A percentile compares a stretch with the other conserved stretches of the same genome.
phyloP scores from a whole-genome alignment of 2,797 vertebrate species.

The Myotis pilosus region DNA sequence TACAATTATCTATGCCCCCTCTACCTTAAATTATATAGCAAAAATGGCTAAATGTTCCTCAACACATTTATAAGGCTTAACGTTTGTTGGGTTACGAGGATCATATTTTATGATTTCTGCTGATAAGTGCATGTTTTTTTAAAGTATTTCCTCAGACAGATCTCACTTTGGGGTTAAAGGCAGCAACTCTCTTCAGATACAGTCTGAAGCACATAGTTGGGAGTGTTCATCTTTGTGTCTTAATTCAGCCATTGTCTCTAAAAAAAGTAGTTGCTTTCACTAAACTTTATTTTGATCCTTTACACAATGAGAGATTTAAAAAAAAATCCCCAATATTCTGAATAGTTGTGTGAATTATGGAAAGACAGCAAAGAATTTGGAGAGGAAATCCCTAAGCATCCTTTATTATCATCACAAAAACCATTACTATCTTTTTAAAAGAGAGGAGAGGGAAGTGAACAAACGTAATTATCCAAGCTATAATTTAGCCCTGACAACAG shows the following conservation, averaged over 20 bases:
- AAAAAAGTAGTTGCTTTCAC: not conserved
- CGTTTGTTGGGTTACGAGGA: not conserved
- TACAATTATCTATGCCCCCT: not conserved
- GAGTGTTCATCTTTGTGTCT: not conserved
- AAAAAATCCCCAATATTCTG: constrained; percentile 50
- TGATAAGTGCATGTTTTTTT: not conserved
- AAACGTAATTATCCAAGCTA: constrained; percentile 49
- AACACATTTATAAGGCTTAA: constrained; percentile 33
- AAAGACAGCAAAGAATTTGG: constrained; percentile 56
- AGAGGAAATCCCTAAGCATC: not conserved
- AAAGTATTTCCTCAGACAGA: not conserved
- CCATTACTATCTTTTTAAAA: constrained; percentile 46
- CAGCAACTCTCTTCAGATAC: not conserved
- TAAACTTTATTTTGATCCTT: constrained; percentile 56
- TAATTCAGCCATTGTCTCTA: constrained; percentile 15
- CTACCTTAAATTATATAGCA: constrained; percentile 19
- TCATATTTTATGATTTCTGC: not conserved
- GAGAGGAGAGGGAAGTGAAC: constrained; percentile 23
- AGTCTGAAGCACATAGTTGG: not conserved
- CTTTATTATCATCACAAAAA: constrained; percentile 57
- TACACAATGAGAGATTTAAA: constrained; percentile 6
- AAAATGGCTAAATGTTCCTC: not conserved
- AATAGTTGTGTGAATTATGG: constrained; percentile 50
- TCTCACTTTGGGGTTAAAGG: not conserved
- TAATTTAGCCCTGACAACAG: constrained; percentile 60